phyloP scores from a whole-genome alignment of 37 sponge, comb jelly and placozoan species.

The Aplysina aerophoba region DNA sequence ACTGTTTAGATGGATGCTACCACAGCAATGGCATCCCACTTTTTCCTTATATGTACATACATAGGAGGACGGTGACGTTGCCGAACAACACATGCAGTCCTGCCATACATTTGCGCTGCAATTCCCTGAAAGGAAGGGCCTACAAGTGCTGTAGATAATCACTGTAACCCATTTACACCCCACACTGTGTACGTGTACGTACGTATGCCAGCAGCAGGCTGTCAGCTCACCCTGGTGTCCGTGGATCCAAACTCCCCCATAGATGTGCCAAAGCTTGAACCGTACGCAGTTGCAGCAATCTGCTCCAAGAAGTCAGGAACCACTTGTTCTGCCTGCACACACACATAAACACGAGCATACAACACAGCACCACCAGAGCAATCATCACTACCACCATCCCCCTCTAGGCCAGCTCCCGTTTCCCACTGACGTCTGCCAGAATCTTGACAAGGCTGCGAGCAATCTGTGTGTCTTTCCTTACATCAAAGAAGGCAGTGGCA shows the following conservation, averaged over 20 bases:
- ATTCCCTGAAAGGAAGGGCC: too few relatives aligned
- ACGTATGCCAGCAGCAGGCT: too few relatives aligned
- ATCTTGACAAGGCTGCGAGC: slow-evolving; percentile 91
- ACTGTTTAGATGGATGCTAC: too few relatives aligned
- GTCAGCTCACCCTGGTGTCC: slow-evolving; percentile 72
- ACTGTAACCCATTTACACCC: too few relatives aligned
- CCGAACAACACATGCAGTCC: too few relatives aligned
- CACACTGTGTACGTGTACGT: too few relatives aligned
- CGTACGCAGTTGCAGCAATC: slow-evolving; percentile 74
- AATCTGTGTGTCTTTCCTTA: slow-evolving; percentile 63
- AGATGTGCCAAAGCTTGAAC: slow-evolving; percentile 80
- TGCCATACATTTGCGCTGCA: too few relatives aligned
- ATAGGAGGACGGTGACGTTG: too few relatives aligned
- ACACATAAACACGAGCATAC: neutral
- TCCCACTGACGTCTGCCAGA: slow-evolving; percentile 70
- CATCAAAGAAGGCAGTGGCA: slow-evolving; percentile 93
- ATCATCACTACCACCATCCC: neutral
- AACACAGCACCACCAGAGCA: neutral
- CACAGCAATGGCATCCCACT: too few relatives aligned
- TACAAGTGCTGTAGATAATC: too few relatives aligned
- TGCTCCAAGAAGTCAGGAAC: slow-evolving; percentile 90
- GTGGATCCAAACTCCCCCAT: slow-evolving; percentile 88
- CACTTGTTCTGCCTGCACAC: slow-evolving; percentile 80
- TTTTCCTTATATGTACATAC: too few relatives aligned
- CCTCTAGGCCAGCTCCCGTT: too few relatives aligned